A percentile compares a stretch with the other conserved stretches of the same genome.
Evolutionary conservation across 2,797 vertebrate species (phyloP).

Genomic region (Austrolebias charrua): DNA sequence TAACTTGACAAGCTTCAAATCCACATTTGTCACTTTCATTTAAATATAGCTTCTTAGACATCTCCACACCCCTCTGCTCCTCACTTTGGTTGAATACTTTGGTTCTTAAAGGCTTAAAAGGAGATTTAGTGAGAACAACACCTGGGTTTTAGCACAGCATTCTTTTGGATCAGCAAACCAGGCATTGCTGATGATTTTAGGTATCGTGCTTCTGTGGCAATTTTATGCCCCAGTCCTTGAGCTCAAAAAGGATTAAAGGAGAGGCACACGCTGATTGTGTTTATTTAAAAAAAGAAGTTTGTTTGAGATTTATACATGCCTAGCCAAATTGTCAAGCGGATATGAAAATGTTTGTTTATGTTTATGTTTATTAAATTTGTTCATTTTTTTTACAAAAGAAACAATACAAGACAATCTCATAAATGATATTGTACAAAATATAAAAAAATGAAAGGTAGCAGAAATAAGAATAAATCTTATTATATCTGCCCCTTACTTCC

Average conservation of each 20-base stretch:
- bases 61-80: conserved; percentile 16
- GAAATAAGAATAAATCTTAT: too few species aligned
- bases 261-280: conserved; percentile 8
- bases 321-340: conserved; percentile 12
- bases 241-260: conserved; percentile 29
- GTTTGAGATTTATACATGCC: conserved; percentile 7
- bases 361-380: too few species aligned
- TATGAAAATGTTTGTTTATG: conserved; percentile 3
- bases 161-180: conserved; percentile 41
- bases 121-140: conserved; percentile 50
- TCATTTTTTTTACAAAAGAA: too few species aligned
- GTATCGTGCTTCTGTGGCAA: conserved; percentile 28
- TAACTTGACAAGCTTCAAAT: neutral
- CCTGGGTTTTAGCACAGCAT: conserved; percentile 34
- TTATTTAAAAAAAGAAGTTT: conserved; percentile 26
- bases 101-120: conserved; percentile 40
- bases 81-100: conserved; percentile 27
- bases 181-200: conserved; percentile 16
- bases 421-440: too few species aligned
- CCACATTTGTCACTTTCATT: conserved; percentile 11
- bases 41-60: conserved; percentile 8
- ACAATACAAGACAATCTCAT: too few species aligned
- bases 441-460: too few species aligned
- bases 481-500: too few species aligned
- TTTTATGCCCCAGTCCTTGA: conserved; percentile 12